Percentiles rank a stretch among this genome's conserved stretches.
Conservation (phyloP, 2,113 vertebrate species). For the Bos indicus region DNA sequence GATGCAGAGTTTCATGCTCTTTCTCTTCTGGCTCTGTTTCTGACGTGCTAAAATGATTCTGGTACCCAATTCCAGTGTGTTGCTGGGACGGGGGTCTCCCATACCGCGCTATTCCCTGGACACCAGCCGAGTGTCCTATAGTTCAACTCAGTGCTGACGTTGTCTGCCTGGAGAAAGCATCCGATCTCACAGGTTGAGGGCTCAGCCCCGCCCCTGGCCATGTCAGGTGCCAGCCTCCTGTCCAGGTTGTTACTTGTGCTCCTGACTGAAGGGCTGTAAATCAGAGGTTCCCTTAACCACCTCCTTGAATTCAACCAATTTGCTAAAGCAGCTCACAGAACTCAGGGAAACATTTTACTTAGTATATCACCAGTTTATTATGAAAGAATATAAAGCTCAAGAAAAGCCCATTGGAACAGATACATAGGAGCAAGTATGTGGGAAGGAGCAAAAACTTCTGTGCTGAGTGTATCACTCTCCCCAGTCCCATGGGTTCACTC, state of each 20-base stretch:
- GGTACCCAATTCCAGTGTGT: background rate
- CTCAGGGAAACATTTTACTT: background rate
- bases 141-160: background rate
- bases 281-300: background rate
- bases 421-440: background rate
- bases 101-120: accelerated
- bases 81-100: background rate
- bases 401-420: background rate
- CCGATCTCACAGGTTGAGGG: background rate
- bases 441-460: background rate
- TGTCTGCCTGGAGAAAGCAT: background rate
- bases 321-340: background rate
- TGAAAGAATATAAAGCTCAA: background rate
- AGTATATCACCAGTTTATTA: background rate
- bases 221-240: background rate
- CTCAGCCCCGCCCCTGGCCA: background rate
- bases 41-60: background rate
- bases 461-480: background rate
- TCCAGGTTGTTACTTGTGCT: background rate
- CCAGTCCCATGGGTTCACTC: background rate
- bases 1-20: background rate
- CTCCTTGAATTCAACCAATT: background rate
- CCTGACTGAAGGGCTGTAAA: background rate
- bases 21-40: background rate
- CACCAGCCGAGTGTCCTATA: background rate